Evolutionary conservation across 2,113 vertebrate genomes (phyloP).

Genomic region (Xenus cinereus): DNA sequence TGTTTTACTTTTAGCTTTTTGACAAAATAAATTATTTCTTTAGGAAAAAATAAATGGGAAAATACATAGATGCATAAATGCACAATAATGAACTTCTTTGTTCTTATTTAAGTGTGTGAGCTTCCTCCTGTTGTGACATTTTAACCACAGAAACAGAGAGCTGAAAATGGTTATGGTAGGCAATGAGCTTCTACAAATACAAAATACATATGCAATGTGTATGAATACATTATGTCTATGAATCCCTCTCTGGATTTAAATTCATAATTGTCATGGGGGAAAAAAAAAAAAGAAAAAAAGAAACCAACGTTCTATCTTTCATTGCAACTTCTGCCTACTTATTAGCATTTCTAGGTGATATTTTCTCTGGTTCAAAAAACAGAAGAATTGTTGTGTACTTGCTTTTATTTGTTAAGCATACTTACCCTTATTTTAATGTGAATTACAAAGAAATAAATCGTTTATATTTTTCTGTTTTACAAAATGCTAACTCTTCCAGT

Average conservation of each 20-base stretch:
- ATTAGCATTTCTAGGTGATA: background rate
- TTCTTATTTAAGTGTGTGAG: background rate
- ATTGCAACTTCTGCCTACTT: background rate
- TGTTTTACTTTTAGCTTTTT: background rate
- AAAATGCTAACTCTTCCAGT: background rate
- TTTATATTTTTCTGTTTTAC: background rate
- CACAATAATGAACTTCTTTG: background rate
- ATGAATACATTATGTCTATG: background rate
- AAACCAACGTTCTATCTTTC: background rate
- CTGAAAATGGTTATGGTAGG: background rate
- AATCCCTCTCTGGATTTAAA: background rate
- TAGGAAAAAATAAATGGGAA: background rate
- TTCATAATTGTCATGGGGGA: background rate
- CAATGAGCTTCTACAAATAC: background rate
- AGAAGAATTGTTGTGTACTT: background rate
- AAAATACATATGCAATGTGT: background rate
- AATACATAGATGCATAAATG: background rate
- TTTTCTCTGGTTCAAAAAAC: background rate
- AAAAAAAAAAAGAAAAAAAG: background rate
- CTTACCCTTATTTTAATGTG: background rate
- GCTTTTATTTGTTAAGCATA: background rate
- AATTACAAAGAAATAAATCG: background rate
- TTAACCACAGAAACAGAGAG: background rate
- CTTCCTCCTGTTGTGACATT: background rate
- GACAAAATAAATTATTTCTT: background rate